Evolutionary conservation across 2,888 invertebrate genomes (phyloP), one percentile per base, ranked within the genome.

Genomic region (Stenodema calcarata): DNA sequence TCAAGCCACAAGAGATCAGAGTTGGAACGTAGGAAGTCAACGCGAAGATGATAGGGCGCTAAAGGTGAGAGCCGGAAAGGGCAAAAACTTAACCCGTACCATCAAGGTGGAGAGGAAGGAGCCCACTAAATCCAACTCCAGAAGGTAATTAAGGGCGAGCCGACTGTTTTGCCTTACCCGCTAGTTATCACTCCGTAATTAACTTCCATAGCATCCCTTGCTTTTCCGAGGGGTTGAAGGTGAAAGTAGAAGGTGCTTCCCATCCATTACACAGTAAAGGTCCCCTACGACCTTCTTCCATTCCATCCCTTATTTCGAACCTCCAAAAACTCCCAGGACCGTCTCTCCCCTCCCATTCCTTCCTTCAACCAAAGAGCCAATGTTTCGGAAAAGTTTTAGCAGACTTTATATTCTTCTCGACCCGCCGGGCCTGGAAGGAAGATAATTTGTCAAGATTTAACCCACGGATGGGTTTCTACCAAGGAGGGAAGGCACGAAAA

Each of bases 371-470:
- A 73, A 44, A 78, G 78, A 78, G 44, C 82, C 62, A 82, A 82
- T 82, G 82, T 82, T 69, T 82, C 82, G 82, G 82, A 82, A 82
- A 82, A 82, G 82, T 82, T 82, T 69, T 62, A 69, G 80, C 62
- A 62, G 82, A 69, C 82, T 82, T 69, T 47, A 80, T 80, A 80
- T 69, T 82, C 82, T 27, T 54, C 50, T 81, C 81, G 18, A 30
- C 81, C 27, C 69, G 42, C 78, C 62, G 27, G 78, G 11, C 44
- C 44, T 9, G 82, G 47, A 82, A 18, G 82, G 82, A 69, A 82
- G 82, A 69, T 82, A 82, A 82, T 82, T 82, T 82, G 82, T 82
- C 82, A 82, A 69, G 82, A 82, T 82, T 82, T 82, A 82, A 82
- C 69, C 70, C 62, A 82, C 80, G 80, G 80, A 80, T 80, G 80